A percentile compares a stretch with the other conserved stretches of the same genome.
These are phyloP conservation scores for Hydrotaea diabolus DNA, from an alignment of 2,888 invertebrate genomes.

Conservation along the genomic window DNA sequence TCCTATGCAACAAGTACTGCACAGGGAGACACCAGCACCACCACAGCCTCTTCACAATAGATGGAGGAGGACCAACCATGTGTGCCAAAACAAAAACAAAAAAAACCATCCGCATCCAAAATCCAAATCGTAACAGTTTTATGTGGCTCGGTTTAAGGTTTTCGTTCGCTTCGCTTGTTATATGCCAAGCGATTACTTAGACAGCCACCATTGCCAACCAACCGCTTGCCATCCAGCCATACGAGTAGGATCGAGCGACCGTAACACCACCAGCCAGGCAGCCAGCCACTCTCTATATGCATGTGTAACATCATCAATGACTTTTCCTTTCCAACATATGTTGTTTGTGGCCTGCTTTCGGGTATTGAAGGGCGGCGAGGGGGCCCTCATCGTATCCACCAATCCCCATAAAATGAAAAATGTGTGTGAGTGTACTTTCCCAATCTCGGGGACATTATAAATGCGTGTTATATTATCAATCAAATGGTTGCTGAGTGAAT, in stretches of 20 bases:
- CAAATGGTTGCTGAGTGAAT: constrained; percentile 70
- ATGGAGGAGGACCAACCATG: neutral
- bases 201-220: neutral
- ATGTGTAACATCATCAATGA: neutral
- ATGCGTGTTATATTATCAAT: constrained; percentile 74
- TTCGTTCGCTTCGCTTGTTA: constrained; percentile 44
- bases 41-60: neutral
- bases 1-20: no score
- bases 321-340: constrained; percentile 11
- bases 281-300: neutral
- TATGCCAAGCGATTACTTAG: constrained; percentile 45
- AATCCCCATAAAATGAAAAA: neutral
- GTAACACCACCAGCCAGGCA: neutral
- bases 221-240: neutral
- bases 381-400: neutral
- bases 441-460: constrained; percentile 56
- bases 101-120: neutral
- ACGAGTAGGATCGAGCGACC: neutral
- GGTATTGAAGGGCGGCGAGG: no score
- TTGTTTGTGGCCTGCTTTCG: constrained; percentile 18
- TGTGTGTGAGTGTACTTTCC: constrained; percentile 11
- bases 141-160: constrained; percentile 38
- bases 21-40: neutral
- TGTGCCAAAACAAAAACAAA: neutral
- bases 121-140: constrained; percentile 52